These are phyloP conservation scores for Ataeniobius toweri DNA, from an alignment of 2,797 vertebrate genomes.

Conservation along the genomic window DNA sequence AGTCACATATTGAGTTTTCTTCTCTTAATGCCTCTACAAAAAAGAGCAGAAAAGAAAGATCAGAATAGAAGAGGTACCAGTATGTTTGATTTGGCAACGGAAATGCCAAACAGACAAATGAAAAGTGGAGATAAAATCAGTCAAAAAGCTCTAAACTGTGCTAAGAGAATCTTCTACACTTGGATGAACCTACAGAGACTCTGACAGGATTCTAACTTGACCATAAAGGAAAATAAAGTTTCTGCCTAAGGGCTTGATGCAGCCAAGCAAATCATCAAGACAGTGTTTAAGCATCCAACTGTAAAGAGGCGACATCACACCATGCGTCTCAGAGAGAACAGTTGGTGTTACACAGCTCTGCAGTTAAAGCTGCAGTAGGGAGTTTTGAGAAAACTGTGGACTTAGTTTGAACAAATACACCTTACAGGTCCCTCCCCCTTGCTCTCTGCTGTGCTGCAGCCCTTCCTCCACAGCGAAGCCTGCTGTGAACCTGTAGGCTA, in stretches of 20 bases:
- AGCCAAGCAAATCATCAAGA: conserved; percentile 10
- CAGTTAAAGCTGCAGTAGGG: no score
- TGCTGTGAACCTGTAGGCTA: no score
- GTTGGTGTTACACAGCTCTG: no score
- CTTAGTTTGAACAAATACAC: no score
- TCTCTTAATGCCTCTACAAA: conserved; percentile 34
- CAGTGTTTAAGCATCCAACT: not conserved
- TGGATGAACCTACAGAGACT: conserved; percentile 23
- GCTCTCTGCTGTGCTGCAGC: no score
- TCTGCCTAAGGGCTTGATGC: not conserved
- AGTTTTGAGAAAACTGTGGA: no score
- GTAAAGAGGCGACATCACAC: not conserved
- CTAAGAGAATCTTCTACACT: conserved; percentile 26
- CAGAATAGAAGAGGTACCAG: conserved; percentile 20
- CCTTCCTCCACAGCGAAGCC: no score
- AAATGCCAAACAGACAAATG: conserved; percentile 45
- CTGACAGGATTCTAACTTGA: conserved; percentile 33
- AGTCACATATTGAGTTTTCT: conserved; percentile 11
- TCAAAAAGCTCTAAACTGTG: conserved; percentile 36
- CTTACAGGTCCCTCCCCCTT: no score
- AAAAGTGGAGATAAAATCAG: conserved; percentile 40
- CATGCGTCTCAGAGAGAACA: no score
- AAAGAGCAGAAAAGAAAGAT: conserved; percentile 28
- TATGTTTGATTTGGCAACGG: not conserved
- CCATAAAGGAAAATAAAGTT: conserved; percentile 19